phyloP scores from a whole-genome alignment of 2,797 vertebrate species.

The Rhinoraja longicauda region DNA sequence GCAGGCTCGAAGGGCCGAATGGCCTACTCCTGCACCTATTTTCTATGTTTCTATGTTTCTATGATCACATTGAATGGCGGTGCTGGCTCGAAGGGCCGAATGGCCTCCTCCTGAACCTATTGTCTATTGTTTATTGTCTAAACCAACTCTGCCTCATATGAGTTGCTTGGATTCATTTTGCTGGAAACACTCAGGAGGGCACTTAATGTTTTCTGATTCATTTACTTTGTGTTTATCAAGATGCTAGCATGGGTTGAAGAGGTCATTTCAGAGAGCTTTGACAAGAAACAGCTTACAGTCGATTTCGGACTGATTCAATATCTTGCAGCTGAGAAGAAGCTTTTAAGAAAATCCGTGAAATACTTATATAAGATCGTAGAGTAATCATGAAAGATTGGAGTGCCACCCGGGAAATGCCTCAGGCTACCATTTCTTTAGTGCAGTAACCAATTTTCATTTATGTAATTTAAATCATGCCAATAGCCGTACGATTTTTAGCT shows the following conservation, averaged over 20 bases:
- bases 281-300: background rate
- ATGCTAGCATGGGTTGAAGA: background rate
- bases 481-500: background rate
- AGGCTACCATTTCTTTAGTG: background rate
- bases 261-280: conserved; percentile 4
- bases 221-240: background rate
- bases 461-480: background rate
- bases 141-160: background rate
- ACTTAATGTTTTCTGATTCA: background rate
- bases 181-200: background rate
- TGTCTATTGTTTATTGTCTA: too few relatives aligned
- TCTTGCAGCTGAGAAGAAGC: background rate
- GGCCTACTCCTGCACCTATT: too few relatives aligned
- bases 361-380: background rate
- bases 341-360: background rate
- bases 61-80: too few relatives aligned
- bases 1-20: too few relatives aligned
- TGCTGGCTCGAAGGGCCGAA: too few relatives aligned
- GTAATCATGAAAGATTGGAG: background rate
- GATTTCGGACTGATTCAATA: background rate
- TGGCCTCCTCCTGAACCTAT: too few relatives aligned
- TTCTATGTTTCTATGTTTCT: too few relatives aligned
- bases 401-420: background rate
- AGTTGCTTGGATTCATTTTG: background rate
- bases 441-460: background rate